Percentiles rank a stretch among this genome's conserved stretches.
These are phyloP conservation scores for Anguilla pacifica DNA, from an alignment of 2,797 vertebrate genomes.

Conservation along the genomic window DNA sequence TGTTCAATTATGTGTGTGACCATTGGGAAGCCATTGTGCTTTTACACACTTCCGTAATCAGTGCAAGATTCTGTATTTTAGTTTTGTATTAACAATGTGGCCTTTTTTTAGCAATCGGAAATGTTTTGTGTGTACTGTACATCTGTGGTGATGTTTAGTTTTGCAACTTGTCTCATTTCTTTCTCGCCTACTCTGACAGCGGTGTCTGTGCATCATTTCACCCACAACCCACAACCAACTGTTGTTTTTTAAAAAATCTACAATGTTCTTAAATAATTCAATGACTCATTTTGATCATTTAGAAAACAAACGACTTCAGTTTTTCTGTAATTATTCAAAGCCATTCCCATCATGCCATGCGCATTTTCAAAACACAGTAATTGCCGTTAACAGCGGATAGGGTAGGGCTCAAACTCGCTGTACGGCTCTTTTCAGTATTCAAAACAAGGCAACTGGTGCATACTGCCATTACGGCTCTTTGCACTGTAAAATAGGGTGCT, in stretches of 20 bases:
- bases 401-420: not conserved
- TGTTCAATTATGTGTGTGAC: not conserved
- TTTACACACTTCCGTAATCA: not conserved
- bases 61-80: not conserved
- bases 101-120: not conserved
- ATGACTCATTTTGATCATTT: not conserved
- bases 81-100: not conserved
- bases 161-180: not conserved
- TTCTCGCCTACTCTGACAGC: not conserved
- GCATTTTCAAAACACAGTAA: not conserved
- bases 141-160: slow-evolving; percentile 1
- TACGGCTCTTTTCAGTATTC: not conserved
- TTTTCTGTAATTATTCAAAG: not conserved
- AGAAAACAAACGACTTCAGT: not conserved
- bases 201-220: not conserved
- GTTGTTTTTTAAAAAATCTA: not conserved
- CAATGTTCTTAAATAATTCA: too few species aligned
- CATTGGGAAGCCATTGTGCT: not conserved
- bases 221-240: not conserved
- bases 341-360: not conserved
- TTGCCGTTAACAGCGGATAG: not conserved
- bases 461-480: not conserved
- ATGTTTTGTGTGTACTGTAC: not conserved
- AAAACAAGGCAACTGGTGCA: not conserved
- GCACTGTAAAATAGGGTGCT: not conserved